Conservation (phyloP, 2,888 invertebrate species). For the Rotaria sp. region DNA sequence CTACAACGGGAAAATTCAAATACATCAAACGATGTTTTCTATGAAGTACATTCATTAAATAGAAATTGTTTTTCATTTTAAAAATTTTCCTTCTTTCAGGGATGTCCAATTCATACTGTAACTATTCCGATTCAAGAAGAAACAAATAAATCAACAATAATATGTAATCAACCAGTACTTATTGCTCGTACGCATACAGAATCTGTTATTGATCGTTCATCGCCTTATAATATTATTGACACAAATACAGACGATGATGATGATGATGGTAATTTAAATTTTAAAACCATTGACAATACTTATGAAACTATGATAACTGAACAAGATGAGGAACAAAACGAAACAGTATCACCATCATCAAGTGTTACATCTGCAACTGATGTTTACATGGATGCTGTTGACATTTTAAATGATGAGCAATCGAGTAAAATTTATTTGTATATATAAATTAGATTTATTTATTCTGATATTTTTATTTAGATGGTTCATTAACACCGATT, state of each 20-base stretch:
- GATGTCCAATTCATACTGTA: slow-evolving; percentile 43
- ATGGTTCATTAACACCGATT: not conserved
- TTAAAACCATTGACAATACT: slow-evolving; percentile 35
- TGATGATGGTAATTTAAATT: slow-evolving; percentile 33
- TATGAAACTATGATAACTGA: slow-evolving; percentile 21
- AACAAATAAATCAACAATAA: slow-evolving; percentile 33
- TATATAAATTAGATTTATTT: too few species aligned
- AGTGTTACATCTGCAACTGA: slow-evolving; percentile 23
- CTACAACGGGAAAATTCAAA: slow-evolving; percentile 55
- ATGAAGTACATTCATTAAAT: slow-evolving; percentile 48
- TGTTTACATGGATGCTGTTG: slow-evolving; percentile 42
- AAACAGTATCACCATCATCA: slow-evolving; percentile 7
- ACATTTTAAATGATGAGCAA: slow-evolving; percentile 12
- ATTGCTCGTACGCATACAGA: not conserved
- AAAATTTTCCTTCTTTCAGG: not conserved
- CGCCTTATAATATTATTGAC: not conserved
- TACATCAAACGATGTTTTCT: slow-evolving; percentile 58
- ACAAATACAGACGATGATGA: slow-evolving; percentile 23
- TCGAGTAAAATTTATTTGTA: not conserved
- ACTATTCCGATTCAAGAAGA: slow-evolving; percentile 49
- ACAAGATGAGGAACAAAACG: not conserved
- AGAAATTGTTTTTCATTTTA: not conserved
- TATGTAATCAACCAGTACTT: not conserved
- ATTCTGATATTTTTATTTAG: not conserved
- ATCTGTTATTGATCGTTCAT: slow-evolving; percentile 9